Evolutionary conservation across 2,888 invertebrate species (phyloP), one percentile per base, ranked within the genome.

Genomic region (Glaucopsyche alexis): DNA sequence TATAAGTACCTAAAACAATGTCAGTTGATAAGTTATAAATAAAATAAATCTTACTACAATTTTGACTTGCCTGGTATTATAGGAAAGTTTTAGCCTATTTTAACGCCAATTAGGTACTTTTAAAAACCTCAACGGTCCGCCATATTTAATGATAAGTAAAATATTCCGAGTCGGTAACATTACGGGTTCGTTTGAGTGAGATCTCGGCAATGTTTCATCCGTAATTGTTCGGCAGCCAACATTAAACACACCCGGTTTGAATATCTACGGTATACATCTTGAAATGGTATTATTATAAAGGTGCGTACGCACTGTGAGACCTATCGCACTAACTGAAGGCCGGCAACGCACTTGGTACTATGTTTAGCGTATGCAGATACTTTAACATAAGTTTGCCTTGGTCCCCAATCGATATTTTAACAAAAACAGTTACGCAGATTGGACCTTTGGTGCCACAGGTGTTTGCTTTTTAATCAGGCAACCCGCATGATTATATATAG

Each of bases 211-310:
- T 69, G 19, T 69, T 69, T 71, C 60, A 42, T 60, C 19, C 45
- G 65, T 71, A 67, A 74, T 49, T 74, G 74, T 67, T 69, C 19
- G 69, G 67, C 19, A 69, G 16, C 73, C 70, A 29, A 71, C 69
- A 74, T 74, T 74, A 74, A 74, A 49, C 55, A 67, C 74, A 74
- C 49, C 74, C 72, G 74, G 72, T 72, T 47, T 49, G 74, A 49
- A 67, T 66, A 66, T 67, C 40, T 49, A 50, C 38, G 52, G 50
- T 67, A 52, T 72, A 72, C 65, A 65, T 72, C 72, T 72, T 38
- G 19, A 66, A 72, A 49, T 72, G 29, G 42, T 47, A 29, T 49
- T 69, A 29, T 47, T 69, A 69, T 47, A 29, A 69, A 69, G 69
- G 47, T 13, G 13, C 19, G 69, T 66, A 42, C 42, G 42, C 16